Percentiles rank a stretch among this genome's conserved stretches.
Conservation (phyloP, 2,797 vertebrate genomes). For the Enteromius unitaeniatus region DNA sequence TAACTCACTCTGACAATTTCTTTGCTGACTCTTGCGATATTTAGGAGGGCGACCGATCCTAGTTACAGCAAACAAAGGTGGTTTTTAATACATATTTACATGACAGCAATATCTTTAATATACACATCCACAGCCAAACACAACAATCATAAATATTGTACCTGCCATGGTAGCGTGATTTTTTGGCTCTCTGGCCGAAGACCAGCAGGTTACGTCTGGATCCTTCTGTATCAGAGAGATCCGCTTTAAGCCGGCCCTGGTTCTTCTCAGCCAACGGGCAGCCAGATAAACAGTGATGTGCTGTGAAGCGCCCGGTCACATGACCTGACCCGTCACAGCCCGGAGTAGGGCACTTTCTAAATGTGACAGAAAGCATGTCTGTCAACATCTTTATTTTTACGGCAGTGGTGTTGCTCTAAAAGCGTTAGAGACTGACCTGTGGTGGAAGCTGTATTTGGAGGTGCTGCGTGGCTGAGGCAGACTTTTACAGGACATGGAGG, state of each 20-base stretch:
- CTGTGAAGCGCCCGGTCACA: slow-evolving; percentile 95
- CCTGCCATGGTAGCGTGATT: slow-evolving; percentile 94
- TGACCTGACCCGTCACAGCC: slow-evolving; percentile 97
- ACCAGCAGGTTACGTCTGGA: slow-evolving; percentile 87
- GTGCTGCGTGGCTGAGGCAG: slow-evolving; percentile 85
- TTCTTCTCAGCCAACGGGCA: slow-evolving; percentile 96
- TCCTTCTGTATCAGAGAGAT: slow-evolving; percentile 89
- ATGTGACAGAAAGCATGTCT: slow-evolving; percentile 47
- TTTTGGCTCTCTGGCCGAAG: slow-evolving; percentile 90
- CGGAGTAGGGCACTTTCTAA: slow-evolving; percentile 97
- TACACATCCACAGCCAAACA: neutral
- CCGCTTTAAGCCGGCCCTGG: slow-evolving; percentile 90
- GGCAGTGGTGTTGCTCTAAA: neutral
- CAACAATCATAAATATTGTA: slow-evolving; percentile 61
- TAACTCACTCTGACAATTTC: slow-evolving; percentile 91
- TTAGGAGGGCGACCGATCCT: slow-evolving; percentile 97
- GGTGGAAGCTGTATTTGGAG: slow-evolving; percentile 94
- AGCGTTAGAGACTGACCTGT: slow-evolving; percentile 80
- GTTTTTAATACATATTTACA: slow-evolving; percentile 3
- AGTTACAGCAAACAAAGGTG: slow-evolving; percentile 55
- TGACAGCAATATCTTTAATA: neutral
- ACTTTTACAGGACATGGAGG: slow-evolving; percentile 86
- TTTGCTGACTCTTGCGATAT: slow-evolving; percentile 92
- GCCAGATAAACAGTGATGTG: slow-evolving; percentile 97
- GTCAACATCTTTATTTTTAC: neutral